Evolutionary conservation across 2,888 invertebrate species (phyloP).

Genomic region (Carabus problematicus): DNA sequence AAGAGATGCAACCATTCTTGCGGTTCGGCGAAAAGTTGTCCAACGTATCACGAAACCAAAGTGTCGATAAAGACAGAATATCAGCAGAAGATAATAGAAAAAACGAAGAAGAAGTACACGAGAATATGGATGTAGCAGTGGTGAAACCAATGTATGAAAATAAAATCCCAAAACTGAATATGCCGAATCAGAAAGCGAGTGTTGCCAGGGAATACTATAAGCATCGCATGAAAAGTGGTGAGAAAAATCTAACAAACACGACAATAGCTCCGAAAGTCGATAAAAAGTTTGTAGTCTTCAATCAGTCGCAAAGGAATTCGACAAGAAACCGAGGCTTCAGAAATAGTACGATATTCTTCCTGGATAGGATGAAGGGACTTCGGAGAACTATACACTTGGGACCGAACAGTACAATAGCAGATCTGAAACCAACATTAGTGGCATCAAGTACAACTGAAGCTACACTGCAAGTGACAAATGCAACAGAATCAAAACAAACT

Average conservation of each 20-base stretch:
- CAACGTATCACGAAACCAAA: conserved; percentile 4
- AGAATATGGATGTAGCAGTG: conserved; percentile 69
- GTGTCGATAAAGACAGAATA: conserved; percentile 47
- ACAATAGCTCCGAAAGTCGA: conserved; percentile 29
- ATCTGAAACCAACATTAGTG: conserved; percentile 49
- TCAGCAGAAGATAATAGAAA: conserved; percentile 55
- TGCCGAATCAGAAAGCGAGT: conserved; percentile 61
- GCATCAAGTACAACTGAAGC: conserved; percentile 48
- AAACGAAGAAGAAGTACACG: conserved; percentile 64
- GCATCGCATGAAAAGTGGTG: conserved; percentile 41
- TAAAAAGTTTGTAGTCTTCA: conserved; percentile 15
- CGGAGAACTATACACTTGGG: conserved; percentile 34
- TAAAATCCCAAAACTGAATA: conserved; percentile 63
- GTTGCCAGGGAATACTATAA: conserved; percentile 60
- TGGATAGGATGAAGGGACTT: conserved; percentile 31
- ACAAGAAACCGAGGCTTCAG: conserved; percentile 38
- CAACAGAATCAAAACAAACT: background rate
- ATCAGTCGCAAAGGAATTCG: conserved; percentile 18
- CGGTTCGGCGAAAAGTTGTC: conserved; percentile 73
- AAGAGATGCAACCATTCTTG: conserved; percentile 74
- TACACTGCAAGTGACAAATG: background rate
- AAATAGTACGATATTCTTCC: conserved; percentile 36
- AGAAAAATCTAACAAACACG: conserved; percentile 49
- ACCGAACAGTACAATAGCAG: conserved; percentile 22
- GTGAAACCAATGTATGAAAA: conserved; percentile 63